A percentile compares a stretch with the other conserved stretches of the same genome.
phyloP scores from a whole-genome alignment of 64 coral and sea anemone species.

The Anthopleura sola region DNA sequence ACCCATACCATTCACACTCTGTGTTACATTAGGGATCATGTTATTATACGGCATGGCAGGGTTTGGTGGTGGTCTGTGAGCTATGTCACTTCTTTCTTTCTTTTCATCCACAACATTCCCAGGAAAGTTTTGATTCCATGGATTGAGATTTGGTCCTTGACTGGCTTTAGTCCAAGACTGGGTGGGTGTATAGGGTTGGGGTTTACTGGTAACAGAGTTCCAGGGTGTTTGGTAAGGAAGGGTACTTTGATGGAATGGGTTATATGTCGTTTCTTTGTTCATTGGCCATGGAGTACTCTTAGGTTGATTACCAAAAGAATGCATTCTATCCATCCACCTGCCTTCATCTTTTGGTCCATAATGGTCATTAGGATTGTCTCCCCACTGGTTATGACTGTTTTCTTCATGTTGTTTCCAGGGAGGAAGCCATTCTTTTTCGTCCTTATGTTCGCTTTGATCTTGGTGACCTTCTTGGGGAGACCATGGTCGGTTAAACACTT shows the following conservation, averaged over 20 bases:
- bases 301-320: not conserved
- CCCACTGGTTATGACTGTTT: not conserved
- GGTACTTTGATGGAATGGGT: not conserved
- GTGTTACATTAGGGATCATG: not conserved
- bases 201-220: not conserved
- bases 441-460: not conserved
- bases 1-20: not conserved
- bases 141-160: not conserved
- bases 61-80: not conserved
- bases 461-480: too few species aligned
- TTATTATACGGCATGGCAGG: constrained; percentile 13
- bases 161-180: not conserved
- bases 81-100: constrained; percentile 10
- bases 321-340: not conserved
- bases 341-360: not conserved
- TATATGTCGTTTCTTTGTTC: not conserved
- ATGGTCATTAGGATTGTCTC: not conserved
- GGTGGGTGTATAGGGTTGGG: not conserved
- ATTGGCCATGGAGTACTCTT: constrained; percentile 19
- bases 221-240: not conserved
- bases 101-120: not conserved
- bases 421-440: constrained; percentile 1
- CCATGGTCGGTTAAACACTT: not conserved
- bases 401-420: constrained; percentile 1
- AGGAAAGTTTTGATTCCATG: not conserved